These are phyloP conservation scores for Ammodytes marinus DNA, from an alignment of 2,113 vertebrate species.

Conservation along the genomic window DNA sequence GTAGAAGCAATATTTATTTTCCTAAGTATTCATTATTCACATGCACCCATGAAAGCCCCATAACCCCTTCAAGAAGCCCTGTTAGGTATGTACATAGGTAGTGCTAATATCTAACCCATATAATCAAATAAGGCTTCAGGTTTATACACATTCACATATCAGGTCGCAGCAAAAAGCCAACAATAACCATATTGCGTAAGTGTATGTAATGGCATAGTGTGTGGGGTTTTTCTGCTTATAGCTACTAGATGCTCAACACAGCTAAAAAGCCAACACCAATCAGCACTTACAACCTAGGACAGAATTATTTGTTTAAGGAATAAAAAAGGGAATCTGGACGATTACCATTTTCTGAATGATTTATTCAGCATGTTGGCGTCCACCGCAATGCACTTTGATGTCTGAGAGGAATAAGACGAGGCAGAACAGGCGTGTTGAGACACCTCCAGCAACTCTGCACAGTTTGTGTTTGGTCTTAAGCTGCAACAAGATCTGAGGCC, in stretches of 20 bases:
- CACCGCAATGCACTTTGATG: slow-evolving; percentile 2
- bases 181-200: neutral
- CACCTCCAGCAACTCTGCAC: slow-evolving; percentile 54
- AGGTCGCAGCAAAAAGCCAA: neutral
- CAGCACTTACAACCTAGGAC: neutral
- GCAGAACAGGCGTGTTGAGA: slow-evolving; percentile 55
- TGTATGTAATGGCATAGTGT: neutral
- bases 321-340: neutral
- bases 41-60: neutral
- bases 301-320: neutral
- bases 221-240: neutral
- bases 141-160: neutral
- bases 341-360: neutral
- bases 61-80: neutral
- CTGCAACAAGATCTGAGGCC: slow-evolving; percentile 65
- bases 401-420: slow-evolving; percentile 35
- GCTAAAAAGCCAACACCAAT: neutral
- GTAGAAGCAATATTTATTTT: neutral
- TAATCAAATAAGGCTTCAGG: neutral
- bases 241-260: neutral
- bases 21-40: neutral
- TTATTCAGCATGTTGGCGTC: neutral
- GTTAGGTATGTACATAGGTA: neutral
- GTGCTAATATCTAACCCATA: neutral
- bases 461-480: slow-evolving; percentile 79